Conservation (phyloP, 2,888 invertebrate species). For the Coelopa pilipes region DNA sequence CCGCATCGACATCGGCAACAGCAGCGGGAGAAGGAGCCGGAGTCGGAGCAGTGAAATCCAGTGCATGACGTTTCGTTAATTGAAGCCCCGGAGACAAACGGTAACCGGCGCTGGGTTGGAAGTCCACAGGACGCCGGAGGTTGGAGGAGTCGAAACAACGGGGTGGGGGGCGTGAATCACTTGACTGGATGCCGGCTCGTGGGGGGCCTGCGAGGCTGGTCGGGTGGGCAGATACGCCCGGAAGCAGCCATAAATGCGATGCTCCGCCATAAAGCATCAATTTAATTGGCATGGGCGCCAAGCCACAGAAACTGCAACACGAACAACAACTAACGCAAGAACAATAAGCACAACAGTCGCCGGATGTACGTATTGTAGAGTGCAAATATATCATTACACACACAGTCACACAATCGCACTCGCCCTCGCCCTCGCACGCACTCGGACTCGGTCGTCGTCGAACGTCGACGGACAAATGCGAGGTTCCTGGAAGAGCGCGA, state of each 20-base stretch:
- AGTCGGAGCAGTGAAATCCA: neutral
- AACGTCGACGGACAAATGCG: slow-evolving; percentile 5
- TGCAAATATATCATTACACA: slow-evolving; percentile 5
- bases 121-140: neutral
- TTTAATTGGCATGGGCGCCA: neutral
- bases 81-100: neutral
- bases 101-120: neutral
- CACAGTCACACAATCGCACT: neutral
- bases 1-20: neutral
- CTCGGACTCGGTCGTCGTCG: too few relatives aligned
- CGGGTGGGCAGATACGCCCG: neutral
- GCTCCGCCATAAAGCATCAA: slow-evolving; percentile 9
- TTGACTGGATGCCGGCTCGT: too few relatives aligned
- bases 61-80: slow-evolving; percentile 20
- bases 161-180: neutral
- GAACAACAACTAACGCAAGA: neutral
- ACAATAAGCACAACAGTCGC: neutral
- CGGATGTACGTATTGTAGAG: neutral
- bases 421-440: neutral
- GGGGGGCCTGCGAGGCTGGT: too few relatives aligned
- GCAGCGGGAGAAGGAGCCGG: neutral
- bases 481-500: neutral
- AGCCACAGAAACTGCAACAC: too few relatives aligned
- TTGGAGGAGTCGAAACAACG: neutral
- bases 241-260: slow-evolving; percentile 1